A percentile compares a stretch with the other conserved stretches of the same genome.
Conservation (phyloP, 2,113 vertebrate genomes). For the Caranx ignobilis region DNA sequence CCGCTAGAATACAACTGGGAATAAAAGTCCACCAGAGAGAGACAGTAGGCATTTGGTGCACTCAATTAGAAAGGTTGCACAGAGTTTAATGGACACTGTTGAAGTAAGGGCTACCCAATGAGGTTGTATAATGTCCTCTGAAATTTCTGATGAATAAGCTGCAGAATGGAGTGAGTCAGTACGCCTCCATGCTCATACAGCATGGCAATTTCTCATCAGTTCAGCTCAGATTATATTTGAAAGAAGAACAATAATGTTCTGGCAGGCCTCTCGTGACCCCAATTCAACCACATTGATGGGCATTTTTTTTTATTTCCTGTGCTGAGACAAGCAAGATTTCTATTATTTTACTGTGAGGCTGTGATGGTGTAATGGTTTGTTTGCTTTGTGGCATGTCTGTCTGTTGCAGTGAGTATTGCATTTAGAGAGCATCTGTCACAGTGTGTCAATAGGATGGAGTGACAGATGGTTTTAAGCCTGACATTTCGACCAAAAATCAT, state of each 20-base stretch:
- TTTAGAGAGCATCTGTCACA: slow-evolving; percentile 61
- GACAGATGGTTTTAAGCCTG: slow-evolving; percentile 68
- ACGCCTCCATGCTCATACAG: slow-evolving; percentile 59
- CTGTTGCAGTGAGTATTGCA: slow-evolving; percentile 55
- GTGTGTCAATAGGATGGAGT: slow-evolving; percentile 52
- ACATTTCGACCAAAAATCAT: slow-evolving; percentile 39
- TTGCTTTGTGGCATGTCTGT: slow-evolving; percentile 42
- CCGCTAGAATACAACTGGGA: slow-evolving; percentile 38
- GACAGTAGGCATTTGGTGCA: slow-evolving; percentile 41
- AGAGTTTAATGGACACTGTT: slow-evolving; percentile 62
- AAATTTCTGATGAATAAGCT: slow-evolving; percentile 58
- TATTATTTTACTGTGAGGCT: slow-evolving; percentile 3
- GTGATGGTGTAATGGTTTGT: slow-evolving; percentile 42
- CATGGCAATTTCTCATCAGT: slow-evolving; percentile 52
- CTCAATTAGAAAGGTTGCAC: slow-evolving; percentile 61
- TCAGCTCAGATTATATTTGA: slow-evolving; percentile 57
- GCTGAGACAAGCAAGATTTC: slow-evolving; percentile 29
- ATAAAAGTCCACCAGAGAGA: slow-evolving; percentile 36
- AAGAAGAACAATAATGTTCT: slow-evolving; percentile 26
- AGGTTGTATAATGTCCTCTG: slow-evolving; percentile 50
- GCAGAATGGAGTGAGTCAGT: slow-evolving; percentile 62
- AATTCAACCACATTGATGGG: slow-evolving; percentile 35
- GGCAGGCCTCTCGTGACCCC: slow-evolving; percentile 46
- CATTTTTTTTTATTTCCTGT: background rate
- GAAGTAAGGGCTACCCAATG: slow-evolving; percentile 35